Percentiles rank a stretch among this genome's conserved stretches.
Conservation (phyloP, 2,113 vertebrate species). For the Rhadina sibilatrix region DNA sequence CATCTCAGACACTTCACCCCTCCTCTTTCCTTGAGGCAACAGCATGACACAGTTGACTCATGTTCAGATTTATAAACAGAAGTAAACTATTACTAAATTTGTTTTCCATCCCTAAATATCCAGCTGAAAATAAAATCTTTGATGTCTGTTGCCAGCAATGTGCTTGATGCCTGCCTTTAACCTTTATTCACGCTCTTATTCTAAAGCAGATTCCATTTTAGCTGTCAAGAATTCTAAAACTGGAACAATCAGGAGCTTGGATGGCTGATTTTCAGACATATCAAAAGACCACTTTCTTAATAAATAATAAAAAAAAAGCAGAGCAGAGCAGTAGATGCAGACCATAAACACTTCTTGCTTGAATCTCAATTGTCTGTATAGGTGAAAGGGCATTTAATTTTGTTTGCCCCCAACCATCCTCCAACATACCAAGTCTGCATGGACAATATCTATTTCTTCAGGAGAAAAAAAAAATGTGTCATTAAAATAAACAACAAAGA, state of each 20-base stretch:
- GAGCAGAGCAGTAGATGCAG: not conserved
- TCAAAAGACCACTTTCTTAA: not conserved
- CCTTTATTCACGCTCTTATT: not conserved
- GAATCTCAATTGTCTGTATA: not conserved
- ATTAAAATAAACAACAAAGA: not conserved
- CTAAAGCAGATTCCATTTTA: not conserved
- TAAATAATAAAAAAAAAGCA: not conserved
- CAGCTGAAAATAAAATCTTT: conserved; percentile 39
- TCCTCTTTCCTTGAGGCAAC: conserved; percentile 8
- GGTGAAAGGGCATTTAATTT: not conserved
- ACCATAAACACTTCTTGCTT: not conserved
- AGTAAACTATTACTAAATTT: conserved; percentile 48
- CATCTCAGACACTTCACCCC: not conserved
- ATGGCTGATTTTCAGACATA: not conserved
- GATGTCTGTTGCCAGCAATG: conserved; percentile 1
- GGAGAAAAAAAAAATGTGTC: not conserved
- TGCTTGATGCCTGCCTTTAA: not conserved
- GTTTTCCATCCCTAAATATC: conserved; percentile 22
- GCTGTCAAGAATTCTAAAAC: not conserved
- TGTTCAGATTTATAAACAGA: conserved; percentile 37
- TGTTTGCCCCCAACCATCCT: not conserved
- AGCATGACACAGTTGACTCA: conserved; percentile 22
- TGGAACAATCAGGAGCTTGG: not conserved
- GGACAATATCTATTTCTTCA: not conserved
- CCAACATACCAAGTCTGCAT: not conserved